These are phyloP conservation scores for Drosophila longiperda DNA, from an alignment of 2,888 invertebrate species.

Conservation along the genomic window DNA sequence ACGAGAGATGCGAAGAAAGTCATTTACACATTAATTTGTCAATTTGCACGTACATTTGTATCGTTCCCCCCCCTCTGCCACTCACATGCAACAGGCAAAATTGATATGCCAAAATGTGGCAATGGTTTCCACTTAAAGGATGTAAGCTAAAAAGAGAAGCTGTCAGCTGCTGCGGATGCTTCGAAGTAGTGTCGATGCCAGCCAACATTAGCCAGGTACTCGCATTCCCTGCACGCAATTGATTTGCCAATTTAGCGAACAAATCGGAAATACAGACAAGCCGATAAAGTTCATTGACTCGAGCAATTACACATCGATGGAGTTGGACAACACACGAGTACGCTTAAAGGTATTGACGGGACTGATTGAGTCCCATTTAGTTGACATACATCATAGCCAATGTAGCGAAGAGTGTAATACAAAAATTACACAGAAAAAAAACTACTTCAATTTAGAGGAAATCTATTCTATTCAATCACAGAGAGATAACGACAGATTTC, in stretches of 20 bases:
- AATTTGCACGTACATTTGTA: constrained; percentile 21
- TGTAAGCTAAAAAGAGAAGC: neutral
- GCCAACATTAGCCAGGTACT: constrained; percentile 34
- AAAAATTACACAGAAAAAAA: neutral
- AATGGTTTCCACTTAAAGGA: constrained; percentile 17
- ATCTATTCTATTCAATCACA: neutral
- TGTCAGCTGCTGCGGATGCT: neutral
- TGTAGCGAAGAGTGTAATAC: constrained; percentile 15
- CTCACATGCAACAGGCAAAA: constrained; percentile 53
- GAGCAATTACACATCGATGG: constrained; percentile 60
- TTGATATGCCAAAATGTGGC: constrained; percentile 34
- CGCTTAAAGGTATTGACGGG: neutral
- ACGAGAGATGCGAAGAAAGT: constrained; percentile 25
- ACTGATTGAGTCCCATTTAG: neutral
- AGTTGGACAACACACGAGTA: constrained; percentile 15
- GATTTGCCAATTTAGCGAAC: constrained; percentile 73
- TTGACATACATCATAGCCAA: neutral
- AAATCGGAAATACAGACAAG: constrained; percentile 47
- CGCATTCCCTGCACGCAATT: constrained; percentile 56
- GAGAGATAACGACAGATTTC: neutral
- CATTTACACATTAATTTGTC: constrained; percentile 31
- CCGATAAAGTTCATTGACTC: constrained; percentile 52
- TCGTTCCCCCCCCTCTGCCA: neutral
- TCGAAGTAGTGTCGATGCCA: constrained; percentile 24
- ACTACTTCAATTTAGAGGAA: neutral